These are phyloP conservation scores for Montipora cactus DNA, from an alignment of 64 coral and sea anemone species.

Conservation along the genomic window DNA sequence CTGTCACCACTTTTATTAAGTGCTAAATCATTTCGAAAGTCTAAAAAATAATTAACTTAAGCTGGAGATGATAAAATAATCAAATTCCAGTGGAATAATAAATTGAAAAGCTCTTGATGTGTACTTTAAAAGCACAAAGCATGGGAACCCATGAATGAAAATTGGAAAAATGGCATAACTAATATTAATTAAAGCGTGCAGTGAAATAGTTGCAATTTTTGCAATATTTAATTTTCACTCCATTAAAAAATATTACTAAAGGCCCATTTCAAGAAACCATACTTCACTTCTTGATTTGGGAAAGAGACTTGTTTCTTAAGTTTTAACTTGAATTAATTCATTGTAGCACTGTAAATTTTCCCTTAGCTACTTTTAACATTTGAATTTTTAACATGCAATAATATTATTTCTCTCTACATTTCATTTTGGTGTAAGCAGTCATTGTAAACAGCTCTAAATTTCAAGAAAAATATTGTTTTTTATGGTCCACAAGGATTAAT, in stretches of 20 bases:
- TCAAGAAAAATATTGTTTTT: background rate
- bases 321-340: constrained; percentile 9
- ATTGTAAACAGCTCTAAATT: background rate
- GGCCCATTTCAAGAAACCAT: background rate
- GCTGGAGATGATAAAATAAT: background rate
- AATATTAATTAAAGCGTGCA: background rate
- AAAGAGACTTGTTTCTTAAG: background rate
- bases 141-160: background rate
- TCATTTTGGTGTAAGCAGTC: background rate
- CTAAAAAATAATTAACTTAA: background rate
- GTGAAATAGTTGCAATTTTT: background rate
- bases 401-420: background rate
- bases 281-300: constrained; percentile 27
- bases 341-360: constrained; percentile 42
- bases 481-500: background rate
- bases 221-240: constrained; percentile 10
- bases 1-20: background rate
- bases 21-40: background rate
- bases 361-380: background rate
- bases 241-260: constrained; percentile 3
- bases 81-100: too few relatives aligned
- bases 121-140: background rate
- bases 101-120: background rate
- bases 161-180: background rate
- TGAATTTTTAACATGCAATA: constrained; percentile 6